Percentiles rank a stretch among this genome's conserved stretches.
phyloP scores from a whole-genome alignment of 1,140 invertebrate genomes.

The Proctacanthus coquilletti region DNA sequence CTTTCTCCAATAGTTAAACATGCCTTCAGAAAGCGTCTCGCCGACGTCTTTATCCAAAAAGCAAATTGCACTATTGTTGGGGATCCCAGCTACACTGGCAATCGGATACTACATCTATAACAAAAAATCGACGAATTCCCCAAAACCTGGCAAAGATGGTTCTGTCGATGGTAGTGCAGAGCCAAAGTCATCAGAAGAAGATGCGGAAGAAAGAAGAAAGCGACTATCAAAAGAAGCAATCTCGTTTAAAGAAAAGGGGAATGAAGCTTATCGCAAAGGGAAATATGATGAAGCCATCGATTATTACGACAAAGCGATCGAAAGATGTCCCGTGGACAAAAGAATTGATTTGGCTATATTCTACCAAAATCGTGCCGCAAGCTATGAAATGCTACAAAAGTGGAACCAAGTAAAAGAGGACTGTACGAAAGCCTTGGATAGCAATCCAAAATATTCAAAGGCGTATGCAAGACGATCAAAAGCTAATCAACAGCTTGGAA shows the following conservation, averaged over 20 bases:
- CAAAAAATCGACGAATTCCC: conserved; percentile 32
- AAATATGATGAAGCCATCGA: conserved; percentile 79
- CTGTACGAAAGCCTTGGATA: conserved; percentile 68
- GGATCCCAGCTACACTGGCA: conserved; percentile 60
- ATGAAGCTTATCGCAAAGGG: conserved; percentile 68
- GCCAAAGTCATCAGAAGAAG: conserved; percentile 12
- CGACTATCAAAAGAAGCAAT: conserved; percentile 40
- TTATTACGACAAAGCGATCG: conserved; percentile 78
- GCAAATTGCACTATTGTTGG: conserved; percentile 49
- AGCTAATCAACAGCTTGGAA: conserved; percentile 61
- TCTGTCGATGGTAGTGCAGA: too few relatives aligned
- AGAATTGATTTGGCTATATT: conserved; percentile 67
- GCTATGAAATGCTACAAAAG: conserved; percentile 83
- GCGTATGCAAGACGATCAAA: conserved; percentile 70
- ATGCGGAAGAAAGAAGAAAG: conserved; percentile 44
- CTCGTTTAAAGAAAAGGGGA: conserved; percentile 70
- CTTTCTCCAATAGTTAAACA: too few relatives aligned
- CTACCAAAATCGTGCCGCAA: conserved; percentile 91
- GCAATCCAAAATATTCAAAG: conserved; percentile 80
- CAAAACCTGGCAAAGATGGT: too few relatives aligned
- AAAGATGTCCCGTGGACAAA: conserved; percentile 60
- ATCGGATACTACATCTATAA: conserved; percentile 62
- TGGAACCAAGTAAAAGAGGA: conserved; percentile 72
- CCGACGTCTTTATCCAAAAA: too few relatives aligned
- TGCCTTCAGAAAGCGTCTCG: too few relatives aligned